These are phyloP conservation scores for Bombyx huttoni DNA, from an alignment of 2,888 invertebrate species.

Conservation along the genomic window DNA sequence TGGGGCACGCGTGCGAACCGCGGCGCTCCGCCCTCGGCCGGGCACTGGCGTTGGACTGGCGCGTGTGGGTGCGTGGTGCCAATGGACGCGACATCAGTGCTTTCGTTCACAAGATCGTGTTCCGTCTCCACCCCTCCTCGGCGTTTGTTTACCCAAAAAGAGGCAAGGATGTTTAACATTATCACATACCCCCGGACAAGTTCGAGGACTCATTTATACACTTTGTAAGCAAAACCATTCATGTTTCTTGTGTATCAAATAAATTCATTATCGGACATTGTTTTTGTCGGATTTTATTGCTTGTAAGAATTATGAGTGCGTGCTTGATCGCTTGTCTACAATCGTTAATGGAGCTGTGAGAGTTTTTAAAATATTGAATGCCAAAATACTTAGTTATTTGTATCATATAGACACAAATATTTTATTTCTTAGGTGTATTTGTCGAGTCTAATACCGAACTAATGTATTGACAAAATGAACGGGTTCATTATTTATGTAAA, in stretches of 20 bases:
- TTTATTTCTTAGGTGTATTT: background rate
- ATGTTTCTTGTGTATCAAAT: background rate
- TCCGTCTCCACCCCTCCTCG: conserved; percentile 49
- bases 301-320: background rate
- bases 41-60: conserved; percentile 58
- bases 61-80: conserved; percentile 59
- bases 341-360: too few species aligned
- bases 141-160: conserved; percentile 62
- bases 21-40: conserved; percentile 47
- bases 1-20: conserved; percentile 60
- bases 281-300: background rate
- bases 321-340: background rate
- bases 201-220: background rate
- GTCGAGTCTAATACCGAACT: background rate
- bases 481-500: conserved; percentile 3
- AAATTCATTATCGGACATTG: background rate
- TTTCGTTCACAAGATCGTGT: conserved; percentile 64
- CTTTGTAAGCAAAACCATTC: background rate
- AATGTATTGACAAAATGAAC: conserved; percentile 1
- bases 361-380: too few species aligned
- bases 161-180: conserved; percentile 24
- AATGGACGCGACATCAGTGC: conserved; percentile 54
- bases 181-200: background rate
- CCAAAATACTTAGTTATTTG: background rate
- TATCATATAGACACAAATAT: background rate